These are phyloP conservation scores for Pseudomyrmex pallidus DNA, from an alignment of 1,140 invertebrate genomes.

Conservation along the genomic window DNA sequence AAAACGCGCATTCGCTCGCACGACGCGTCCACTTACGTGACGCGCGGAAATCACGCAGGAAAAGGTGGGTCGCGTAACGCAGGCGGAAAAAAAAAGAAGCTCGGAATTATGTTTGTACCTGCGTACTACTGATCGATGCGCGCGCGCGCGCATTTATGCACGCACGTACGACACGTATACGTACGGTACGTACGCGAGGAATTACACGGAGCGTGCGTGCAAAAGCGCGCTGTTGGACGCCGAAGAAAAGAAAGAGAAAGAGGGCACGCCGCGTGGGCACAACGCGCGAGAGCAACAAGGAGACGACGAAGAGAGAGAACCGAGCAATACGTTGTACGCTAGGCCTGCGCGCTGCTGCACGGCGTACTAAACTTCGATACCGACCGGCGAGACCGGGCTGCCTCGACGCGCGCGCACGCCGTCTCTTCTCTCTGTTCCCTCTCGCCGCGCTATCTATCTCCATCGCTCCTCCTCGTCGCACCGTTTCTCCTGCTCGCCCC, in stretches of 20 bases:
- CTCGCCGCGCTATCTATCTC: conserved; percentile 50
- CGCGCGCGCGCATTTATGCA: conserved; percentile 15
- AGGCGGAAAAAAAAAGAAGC: conserved; percentile 3
- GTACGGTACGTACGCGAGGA: conserved; percentile 43
- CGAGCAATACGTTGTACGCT: conserved; percentile 75
- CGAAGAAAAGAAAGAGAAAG: conserved; percentile 5
- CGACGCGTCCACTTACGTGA: neutral
- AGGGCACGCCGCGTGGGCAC: neutral
- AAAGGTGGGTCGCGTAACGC: neutral
- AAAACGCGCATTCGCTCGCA: neutral
- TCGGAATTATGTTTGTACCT: conserved; percentile 64
- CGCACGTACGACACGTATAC: too few species aligned
- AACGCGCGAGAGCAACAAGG: conserved; percentile 3
- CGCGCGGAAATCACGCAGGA: neutral
- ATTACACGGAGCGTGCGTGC: conserved; percentile 37
- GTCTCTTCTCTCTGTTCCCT: conserved; percentile 48
- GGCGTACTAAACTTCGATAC: conserved; percentile 77
- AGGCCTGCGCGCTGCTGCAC: conserved; percentile 83
- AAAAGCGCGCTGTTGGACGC: neutral
- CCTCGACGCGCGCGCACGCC: conserved; percentile 63
- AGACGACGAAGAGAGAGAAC: conserved; percentile 54
- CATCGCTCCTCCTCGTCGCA: conserved; percentile 52
- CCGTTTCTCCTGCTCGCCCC: conserved; percentile 55
- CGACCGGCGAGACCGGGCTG: conserved; percentile 72
- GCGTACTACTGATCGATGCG: conserved; percentile 56